Percentiles rank a stretch among this genome's conserved stretches.
phyloP scores from a whole-genome alignment of 2,888 invertebrate species.

The Cremastobaeus sp. region DNA sequence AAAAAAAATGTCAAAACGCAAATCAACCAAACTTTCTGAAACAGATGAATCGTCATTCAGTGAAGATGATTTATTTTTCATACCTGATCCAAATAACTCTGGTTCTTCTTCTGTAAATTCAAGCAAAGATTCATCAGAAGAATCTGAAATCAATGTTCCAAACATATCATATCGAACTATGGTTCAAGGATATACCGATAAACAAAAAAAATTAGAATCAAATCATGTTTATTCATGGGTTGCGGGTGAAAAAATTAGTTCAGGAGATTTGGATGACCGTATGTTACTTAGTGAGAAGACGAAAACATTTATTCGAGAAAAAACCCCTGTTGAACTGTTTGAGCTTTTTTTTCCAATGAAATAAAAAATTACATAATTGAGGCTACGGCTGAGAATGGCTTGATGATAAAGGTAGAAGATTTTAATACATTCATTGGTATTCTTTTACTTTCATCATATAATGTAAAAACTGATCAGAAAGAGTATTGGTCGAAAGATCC shows the following conservation, averaged over 20 bases:
- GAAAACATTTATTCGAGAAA: too few relatives aligned
- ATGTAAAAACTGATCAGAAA: not conserved
- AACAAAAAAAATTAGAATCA: not conserved
- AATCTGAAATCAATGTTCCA: too few relatives aligned
- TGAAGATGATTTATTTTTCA: too few relatives aligned
- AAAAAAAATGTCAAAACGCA: too few relatives aligned
- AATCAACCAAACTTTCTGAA: too few relatives aligned
- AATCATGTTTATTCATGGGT: not conserved
- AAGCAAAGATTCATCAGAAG: too few relatives aligned
- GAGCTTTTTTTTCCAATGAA: not conserved
- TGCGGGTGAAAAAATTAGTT: not conserved
- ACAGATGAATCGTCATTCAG: too few relatives aligned
- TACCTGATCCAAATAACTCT: too few relatives aligned
- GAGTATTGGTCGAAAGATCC: not conserved
- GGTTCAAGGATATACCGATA: too few relatives aligned
- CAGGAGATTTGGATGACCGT: not conserved
- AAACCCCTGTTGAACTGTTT: not conserved
- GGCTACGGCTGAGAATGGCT: not conserved
- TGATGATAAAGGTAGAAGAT: not conserved
- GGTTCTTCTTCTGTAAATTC: too few relatives aligned
- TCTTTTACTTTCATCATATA: not conserved
- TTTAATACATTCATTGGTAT: not conserved
- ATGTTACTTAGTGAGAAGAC: too few relatives aligned
- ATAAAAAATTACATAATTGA: not conserved
- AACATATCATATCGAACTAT: too few relatives aligned